Evolutionary conservation across 2,113 vertebrate species (phyloP).

Genomic region (Motacilla tschutschensis): DNA sequence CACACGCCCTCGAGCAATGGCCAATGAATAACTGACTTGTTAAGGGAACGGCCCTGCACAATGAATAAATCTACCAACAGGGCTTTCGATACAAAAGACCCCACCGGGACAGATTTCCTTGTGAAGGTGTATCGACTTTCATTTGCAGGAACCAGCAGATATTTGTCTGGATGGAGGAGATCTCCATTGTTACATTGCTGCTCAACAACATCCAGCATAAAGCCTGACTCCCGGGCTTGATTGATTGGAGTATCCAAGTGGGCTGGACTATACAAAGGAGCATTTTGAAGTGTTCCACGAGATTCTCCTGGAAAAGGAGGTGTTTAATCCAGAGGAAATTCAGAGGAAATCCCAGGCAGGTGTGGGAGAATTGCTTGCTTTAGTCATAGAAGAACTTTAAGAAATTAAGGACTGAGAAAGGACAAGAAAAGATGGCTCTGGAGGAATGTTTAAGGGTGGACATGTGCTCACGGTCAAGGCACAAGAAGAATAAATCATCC

Average conservation of each 20-base stretch:
- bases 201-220: background rate
- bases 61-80: constrained; percentile 66
- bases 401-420: background rate
- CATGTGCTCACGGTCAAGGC: background rate
- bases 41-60: constrained; percentile 21
- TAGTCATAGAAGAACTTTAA: background rate
- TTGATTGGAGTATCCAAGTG: background rate
- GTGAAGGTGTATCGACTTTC: constrained; percentile 46
- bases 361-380: background rate
- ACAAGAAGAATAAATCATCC: background rate
- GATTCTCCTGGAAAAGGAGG: background rate
- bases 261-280: background rate
- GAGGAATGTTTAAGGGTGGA: background rate
- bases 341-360: background rate
- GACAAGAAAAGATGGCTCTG: fast-evolving
- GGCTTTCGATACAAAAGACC: constrained; percentile 38
- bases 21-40: constrained; percentile 67
- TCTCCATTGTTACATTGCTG: background rate
- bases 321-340: background rate
- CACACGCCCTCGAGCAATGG: constrained; percentile 12
- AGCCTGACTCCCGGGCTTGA: background rate
- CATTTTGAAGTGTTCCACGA: background rate
- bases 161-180: constrained; percentile 20
- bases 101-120: constrained; percentile 46
- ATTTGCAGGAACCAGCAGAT: constrained; percentile 39